Conservation (phyloP, 1,140 invertebrate species). For the Apis laboriosa region DNA sequence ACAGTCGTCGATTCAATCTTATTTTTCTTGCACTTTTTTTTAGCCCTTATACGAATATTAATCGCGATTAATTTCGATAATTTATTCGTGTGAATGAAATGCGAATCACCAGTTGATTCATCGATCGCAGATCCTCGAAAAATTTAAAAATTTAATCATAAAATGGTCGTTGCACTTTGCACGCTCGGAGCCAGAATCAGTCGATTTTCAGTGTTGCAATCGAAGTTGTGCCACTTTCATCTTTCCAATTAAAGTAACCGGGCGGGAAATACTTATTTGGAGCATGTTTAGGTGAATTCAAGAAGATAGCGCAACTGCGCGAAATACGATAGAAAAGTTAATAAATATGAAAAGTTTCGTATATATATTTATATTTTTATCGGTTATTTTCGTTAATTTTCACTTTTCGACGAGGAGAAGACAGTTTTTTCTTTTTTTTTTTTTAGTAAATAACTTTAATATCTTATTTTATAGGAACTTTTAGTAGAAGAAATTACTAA, state of each 20-base stretch:
- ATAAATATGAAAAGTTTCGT: conserved; percentile 19
- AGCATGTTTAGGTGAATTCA: not conserved
- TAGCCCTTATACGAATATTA: not conserved
- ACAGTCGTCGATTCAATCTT: too few species aligned
- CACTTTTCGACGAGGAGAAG: not conserved
- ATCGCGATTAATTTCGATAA: too few species aligned
- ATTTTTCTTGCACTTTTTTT: too few species aligned
- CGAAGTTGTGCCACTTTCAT: conserved; percentile 25
- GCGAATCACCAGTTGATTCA: conserved; percentile 30
- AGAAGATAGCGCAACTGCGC: not conserved
- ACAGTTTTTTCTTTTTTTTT: not conserved
- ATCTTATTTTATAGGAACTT: conserved; percentile 78
- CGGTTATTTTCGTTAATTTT: not conserved
- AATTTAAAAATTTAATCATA: conserved; percentile 35
- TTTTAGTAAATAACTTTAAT: not conserved
- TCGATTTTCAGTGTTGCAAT: conserved; percentile 43
- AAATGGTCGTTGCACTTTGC: conserved; percentile 17
- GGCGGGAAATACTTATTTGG: conserved; percentile 1
- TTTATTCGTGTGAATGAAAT: not conserved
- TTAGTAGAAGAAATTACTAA: conserved; percentile 82
- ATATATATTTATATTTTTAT: not conserved
- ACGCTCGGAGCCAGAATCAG: not conserved
- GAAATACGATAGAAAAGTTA: not conserved
- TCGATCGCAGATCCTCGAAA: conserved; percentile 15
- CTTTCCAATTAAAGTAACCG: conserved; percentile 1